Base-by-base conservation (phyloP, 2,797 vertebrate genomes). In the Brachyalestes nurse region DNA sequence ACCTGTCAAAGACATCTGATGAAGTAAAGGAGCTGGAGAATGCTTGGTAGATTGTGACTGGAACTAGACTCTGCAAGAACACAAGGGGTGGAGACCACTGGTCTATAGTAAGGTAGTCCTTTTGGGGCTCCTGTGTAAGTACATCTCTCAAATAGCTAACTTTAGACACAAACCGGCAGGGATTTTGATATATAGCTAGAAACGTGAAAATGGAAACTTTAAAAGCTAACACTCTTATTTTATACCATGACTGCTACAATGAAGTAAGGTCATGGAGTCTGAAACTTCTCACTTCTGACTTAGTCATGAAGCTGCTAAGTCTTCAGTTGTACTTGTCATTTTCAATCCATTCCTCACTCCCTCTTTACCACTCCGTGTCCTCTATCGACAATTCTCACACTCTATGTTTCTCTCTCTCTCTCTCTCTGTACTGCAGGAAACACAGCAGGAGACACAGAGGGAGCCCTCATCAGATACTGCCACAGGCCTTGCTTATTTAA, bases 381-480 rank as follows among this genome's bases (percentile, higher is more conserved):
- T 80, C 79, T 70, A 80, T 62, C 16, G 55, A 72, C 23, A 83
- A 81, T 70, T 64, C 70, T 80, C 85, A 8, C 70, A 84, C 80
- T 78, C 80, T n/a, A 58, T 64, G 62, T 72, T 75, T 10, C 57
- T 61, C 38, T 64, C 73, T 45, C 21, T 72, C 60, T 58, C 51
- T 57, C 25, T 21, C 62, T 77, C 75, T 42, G 28, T 67, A 34
- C 69, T 34, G 47, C 23, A 71, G 23, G 49, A 71, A 34, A 51
- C 53, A 70, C 80, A 77, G 80, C 67, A 72, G 73, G 79, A 40
- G 28, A 75, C 65, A 17, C 64, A 53, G 58, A 82, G 75, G 75
- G 69, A 77, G 75, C 42, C 47, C 67, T 72, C 74, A 45, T 72
- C 75, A 82, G 61, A 60, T 67, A 38, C 67, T 51, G 70, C 58